These are phyloP conservation scores for Lycia hirtaria DNA, from an alignment of 2,888 invertebrate genomes.

Conservation along the genomic window DNA sequence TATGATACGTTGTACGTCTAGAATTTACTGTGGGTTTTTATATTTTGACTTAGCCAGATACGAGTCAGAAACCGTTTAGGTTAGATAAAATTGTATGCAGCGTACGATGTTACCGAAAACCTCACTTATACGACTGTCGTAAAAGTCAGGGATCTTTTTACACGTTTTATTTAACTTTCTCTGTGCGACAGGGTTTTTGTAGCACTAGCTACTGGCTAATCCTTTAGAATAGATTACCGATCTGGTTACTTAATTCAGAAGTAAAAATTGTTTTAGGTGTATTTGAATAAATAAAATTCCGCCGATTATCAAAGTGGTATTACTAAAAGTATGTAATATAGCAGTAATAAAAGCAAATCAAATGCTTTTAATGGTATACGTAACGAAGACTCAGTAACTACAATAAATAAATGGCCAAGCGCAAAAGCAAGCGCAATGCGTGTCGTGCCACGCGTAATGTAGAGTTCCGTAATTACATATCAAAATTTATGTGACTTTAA, in stretches of 20 bases:
- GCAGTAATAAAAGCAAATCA: too few relatives aligned
- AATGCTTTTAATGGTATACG: too few relatives aligned
- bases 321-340: too few relatives aligned
- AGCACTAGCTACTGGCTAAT: conserved; percentile 37
- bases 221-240: conserved; percentile 24
- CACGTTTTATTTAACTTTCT: conserved; percentile 41
- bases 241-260: neutral
- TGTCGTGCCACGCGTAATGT: too few relatives aligned
- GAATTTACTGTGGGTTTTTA: conserved; percentile 31
- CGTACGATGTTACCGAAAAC: conserved; percentile 35
- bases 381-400: too few relatives aligned
- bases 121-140: conserved; percentile 42
- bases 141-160: conserved; percentile 42
- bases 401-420: too few relatives aligned
- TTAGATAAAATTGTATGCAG: conserved; percentile 35
- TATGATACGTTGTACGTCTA: conserved; percentile 26
- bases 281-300: too few relatives aligned
- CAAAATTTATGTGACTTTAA: too few relatives aligned
- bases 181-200: conserved; percentile 38
- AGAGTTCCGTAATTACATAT: too few relatives aligned
- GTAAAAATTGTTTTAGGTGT: too few relatives aligned
- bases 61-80: conserved; percentile 34
- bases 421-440: too few relatives aligned
- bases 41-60: conserved; percentile 32
- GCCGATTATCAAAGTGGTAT: too few relatives aligned